Evolutionary conservation across 2,888 invertebrate genomes (phyloP).

Genomic region (Amaurobius ferox): DNA sequence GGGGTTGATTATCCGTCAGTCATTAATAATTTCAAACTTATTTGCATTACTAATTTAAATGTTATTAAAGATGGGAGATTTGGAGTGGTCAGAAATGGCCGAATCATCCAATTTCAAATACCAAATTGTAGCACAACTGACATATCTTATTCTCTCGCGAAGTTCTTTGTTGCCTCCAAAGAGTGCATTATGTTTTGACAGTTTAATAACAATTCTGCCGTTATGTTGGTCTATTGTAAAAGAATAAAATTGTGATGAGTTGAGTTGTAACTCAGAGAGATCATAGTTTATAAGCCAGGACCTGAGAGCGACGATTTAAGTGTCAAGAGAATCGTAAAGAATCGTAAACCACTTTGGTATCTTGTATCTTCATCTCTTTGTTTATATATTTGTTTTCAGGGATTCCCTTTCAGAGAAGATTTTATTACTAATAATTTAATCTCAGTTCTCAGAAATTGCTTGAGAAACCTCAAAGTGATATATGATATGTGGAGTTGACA

Average conservation of each 20-base stretch:
- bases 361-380: constrained; percentile 49
- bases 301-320: constrained; percentile 37
- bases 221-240: constrained; percentile 35
- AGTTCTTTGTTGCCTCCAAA: constrained; percentile 51
- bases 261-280: constrained; percentile 41
- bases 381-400: not conserved
- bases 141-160: not conserved
- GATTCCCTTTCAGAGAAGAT: not conserved
- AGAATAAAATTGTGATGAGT: constrained; percentile 35
- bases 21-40: too few species aligned
- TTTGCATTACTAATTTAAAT: too few species aligned
- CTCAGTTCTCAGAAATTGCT: too few species aligned
- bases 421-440: constrained; percentile 1
- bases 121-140: not conserved
- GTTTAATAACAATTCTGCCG: constrained; percentile 44
- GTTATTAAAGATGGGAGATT: too few species aligned
- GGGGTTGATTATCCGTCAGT: too few species aligned
- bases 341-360: constrained; percentile 52
- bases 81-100: not conserved
- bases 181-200: constrained; percentile 48
- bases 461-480: not conserved
- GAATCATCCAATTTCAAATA: not conserved
- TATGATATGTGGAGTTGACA: not conserved
- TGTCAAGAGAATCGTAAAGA: constrained; percentile 21
- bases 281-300: constrained; percentile 1